Conservation (phyloP, 2,888 invertebrate species). For the Hypomecis punctinalis region DNA sequence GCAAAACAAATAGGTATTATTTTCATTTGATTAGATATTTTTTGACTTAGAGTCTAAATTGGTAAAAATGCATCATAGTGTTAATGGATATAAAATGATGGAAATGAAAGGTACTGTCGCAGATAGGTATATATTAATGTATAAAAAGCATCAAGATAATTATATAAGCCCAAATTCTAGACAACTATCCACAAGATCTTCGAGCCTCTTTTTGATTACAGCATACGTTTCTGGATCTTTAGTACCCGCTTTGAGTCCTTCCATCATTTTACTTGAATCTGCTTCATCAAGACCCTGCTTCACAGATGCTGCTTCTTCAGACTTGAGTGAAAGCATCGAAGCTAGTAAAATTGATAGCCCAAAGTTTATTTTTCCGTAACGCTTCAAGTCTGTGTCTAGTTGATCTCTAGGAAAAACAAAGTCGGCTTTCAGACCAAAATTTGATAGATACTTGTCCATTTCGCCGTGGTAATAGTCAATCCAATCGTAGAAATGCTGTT, state of each 20-base stretch:
- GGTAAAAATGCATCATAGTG: too few species aligned
- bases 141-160: background rate
- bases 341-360: constrained; percentile 37
- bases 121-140: too few species aligned
- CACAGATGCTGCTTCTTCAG: constrained; percentile 44
- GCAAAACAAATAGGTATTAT: too few species aligned
- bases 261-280: constrained; percentile 8
- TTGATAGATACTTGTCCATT: constrained; percentile 45
- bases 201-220: constrained; percentile 36
- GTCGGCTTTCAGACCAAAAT: constrained; percentile 47
- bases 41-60: too few species aligned
- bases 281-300: constrained; percentile 31
- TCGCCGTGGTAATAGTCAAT: constrained; percentile 50
- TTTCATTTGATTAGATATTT: too few species aligned
- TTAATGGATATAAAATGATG: too few species aligned
- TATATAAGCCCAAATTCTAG: constrained; percentile 18
- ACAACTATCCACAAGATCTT: constrained; percentile 42
- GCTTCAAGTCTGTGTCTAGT: constrained; percentile 51
- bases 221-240: constrained; percentile 17
- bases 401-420: constrained; percentile 49
- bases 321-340: constrained; percentile 36
- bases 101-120: too few species aligned
- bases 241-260: background rate
- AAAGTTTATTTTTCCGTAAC: constrained; percentile 44
- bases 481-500: constrained; percentile 49